Conservation (phyloP, 2,113 vertebrate genomes). For the Paramormyrops kingsleyae region DNA sequence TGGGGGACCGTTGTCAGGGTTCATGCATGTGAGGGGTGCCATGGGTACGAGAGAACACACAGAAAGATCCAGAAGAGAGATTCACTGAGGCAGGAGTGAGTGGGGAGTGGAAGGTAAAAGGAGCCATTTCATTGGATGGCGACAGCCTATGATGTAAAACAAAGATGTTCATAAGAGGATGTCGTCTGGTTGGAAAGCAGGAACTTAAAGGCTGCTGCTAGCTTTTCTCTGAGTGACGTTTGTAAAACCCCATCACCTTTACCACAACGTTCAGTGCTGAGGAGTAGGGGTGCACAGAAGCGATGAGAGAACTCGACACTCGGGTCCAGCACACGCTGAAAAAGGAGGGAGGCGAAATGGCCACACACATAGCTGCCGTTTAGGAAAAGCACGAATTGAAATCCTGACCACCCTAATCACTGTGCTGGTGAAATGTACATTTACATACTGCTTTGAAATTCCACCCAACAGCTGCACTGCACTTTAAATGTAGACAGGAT, state of each 20-base stretch:
- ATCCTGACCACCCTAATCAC: neutral
- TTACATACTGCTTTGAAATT: neutral
- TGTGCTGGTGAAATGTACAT: neutral
- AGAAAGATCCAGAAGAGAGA: neutral
- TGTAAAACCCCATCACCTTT: neutral
- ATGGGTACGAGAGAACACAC: neutral
- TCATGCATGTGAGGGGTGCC: neutral
- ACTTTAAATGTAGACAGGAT: neutral
- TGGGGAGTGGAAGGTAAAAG: neutral
- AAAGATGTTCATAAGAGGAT: neutral
- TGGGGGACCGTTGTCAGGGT: neutral
- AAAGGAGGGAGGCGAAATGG: conserved; percentile 3
- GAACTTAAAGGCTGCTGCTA: neutral
- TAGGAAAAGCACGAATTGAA: neutral
- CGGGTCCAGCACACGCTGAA: conserved; percentile 14
- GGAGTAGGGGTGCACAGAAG: neutral
- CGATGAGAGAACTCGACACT: neutral
- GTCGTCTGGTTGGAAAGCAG: neutral
- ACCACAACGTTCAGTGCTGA: neutral
- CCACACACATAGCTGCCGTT: neutral
- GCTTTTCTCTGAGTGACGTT: neutral
- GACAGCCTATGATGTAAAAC: neutral
- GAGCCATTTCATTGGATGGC: neutral
- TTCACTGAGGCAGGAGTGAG: neutral
- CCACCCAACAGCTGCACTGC: neutral